phyloP scores from a whole-genome alignment of 2,797 vertebrate species.

The Anolis apletophallus region DNA sequence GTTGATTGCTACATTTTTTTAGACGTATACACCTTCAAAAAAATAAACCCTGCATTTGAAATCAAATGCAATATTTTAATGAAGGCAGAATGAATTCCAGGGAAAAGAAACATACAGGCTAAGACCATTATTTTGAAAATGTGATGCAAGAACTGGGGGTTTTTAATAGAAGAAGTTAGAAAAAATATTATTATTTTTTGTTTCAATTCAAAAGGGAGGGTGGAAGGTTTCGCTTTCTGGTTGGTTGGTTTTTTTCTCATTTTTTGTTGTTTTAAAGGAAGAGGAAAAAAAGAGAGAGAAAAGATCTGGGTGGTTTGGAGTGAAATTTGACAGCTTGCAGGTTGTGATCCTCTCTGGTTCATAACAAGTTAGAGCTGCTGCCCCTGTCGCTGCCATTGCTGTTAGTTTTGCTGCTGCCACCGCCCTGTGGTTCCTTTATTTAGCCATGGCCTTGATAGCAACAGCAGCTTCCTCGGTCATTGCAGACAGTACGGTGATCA shows the following conservation, averaged over 20 bases:
- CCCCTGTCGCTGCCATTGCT: background rate
- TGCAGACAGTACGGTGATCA: constrained; percentile 90
- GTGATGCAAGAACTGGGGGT: background rate
- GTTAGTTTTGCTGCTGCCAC: background rate
- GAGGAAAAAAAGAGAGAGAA: background rate
- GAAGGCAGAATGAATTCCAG: too few relatives aligned
- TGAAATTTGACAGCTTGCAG: constrained; percentile 34
- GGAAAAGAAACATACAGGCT: background rate
- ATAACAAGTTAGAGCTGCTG: constrained; percentile 34
- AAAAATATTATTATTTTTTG: background rate
- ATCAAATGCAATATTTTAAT: background rate
- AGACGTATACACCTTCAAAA: background rate
- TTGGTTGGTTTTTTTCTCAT: background rate
- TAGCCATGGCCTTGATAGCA: constrained; percentile 89
- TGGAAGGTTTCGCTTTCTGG: constrained; percentile 4
- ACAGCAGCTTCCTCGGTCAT: constrained; percentile 91
- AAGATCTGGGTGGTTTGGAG: constrained; percentile 39
- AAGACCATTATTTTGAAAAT: background rate
- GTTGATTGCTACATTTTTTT: background rate
- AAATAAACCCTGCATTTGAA: background rate
- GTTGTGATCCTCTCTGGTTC: constrained; percentile 42
- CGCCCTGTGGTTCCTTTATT: constrained; percentile 79
- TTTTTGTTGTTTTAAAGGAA: constrained; percentile 19
- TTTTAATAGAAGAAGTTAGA: background rate
- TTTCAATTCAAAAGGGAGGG: constrained; percentile 39